Evolutionary conservation across 2,888 invertebrate species (phyloP).

Genomic region (Tetanocera ferruginea): DNA sequence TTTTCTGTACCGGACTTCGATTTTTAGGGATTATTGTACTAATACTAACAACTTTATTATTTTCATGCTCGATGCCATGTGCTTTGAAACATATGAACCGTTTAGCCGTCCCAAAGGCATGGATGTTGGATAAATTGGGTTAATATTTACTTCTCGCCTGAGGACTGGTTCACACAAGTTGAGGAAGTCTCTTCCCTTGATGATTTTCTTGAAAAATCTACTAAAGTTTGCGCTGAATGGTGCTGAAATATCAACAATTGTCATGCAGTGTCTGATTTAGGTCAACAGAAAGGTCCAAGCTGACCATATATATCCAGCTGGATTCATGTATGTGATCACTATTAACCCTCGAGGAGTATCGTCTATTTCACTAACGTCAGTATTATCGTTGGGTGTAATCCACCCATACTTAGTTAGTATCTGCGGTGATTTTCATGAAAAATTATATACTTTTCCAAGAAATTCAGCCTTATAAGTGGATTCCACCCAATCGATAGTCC

Average conservation of each 20-base stretch:
- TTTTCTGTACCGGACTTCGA: too few relatives aligned
- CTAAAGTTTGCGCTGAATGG: conserved; percentile 98
- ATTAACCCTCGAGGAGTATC: too few relatives aligned
- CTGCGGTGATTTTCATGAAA: too few relatives aligned
- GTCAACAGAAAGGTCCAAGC: conserved; percentile 99
- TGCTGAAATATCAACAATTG: conserved; percentile 96
- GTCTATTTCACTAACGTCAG: too few relatives aligned
- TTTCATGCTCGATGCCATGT: conserved; percentile 99
- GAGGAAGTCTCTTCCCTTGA: conserved; percentile 95
- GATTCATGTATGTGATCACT: conserved; percentile 99
- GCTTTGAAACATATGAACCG: conserved; percentile 99
- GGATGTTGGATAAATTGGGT: conserved; percentile 99
- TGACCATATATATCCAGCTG: conserved; percentile 97
- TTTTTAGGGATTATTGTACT: too few relatives aligned
- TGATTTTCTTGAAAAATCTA: conserved; percentile 96
- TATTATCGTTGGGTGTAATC: too few relatives aligned
- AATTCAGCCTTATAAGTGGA: too few relatives aligned
- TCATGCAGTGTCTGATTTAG: conserved; percentile 97
- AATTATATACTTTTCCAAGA: too few relatives aligned
- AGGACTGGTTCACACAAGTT: conserved; percentile 98
- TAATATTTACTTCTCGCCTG: conserved; percentile 97
- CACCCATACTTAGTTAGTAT: too few relatives aligned
- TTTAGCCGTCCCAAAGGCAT: conserved; percentile 98
- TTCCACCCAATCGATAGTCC: too few relatives aligned
- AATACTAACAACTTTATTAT: too few relatives aligned